Base-by-base conservation (phyloP, 2,888 invertebrate species). In the Desoria tigrina region DNA sequence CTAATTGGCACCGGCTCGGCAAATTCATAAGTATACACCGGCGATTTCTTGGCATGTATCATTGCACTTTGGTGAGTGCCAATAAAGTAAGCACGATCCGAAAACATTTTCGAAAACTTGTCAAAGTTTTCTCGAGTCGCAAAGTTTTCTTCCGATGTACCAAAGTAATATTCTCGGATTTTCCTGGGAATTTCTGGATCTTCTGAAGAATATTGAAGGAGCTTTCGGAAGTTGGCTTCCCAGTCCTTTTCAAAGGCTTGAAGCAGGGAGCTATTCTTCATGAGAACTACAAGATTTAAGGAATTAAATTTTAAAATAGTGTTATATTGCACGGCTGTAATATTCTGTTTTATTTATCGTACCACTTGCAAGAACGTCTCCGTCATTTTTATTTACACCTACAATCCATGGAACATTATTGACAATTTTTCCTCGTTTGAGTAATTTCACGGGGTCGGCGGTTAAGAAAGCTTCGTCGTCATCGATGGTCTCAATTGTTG, bases 391-490 rank as follows among this genome's bases (percentile, higher is more conserved):
- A 42, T 51, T 68, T 1, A 71, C 66, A 14, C 73, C 73, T n/a
- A 65, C 53, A 16, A 74, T 45, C 69, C 66, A 70, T 51, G 73
- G 73, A 24, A 74, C 63, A 32, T 66, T 65, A 14, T 42, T 64
- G 11, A 56, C 50, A 28, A 27, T 51, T 37, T 45, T 45, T 59
- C 54, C 23, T 21, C 23, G 32, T 16, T 53, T 37, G 6, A 68
- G 28, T 16, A 58, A 49, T 28, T 61, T 32, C 14, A 26, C 4
- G 1, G 67, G 63, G 45, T 55, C 24, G 39, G 56, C 26, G 7
- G 64, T 56, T 26, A 68, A 42, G 32, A 68, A 68, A 16, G 67
- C 61, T 42, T 62, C 60, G 18, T 50, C 37, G 28, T 68, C 67
- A 37, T 64, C 55, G n/a, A 63, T 42, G 6, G 56, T n/a, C 56